A percentile compares a stretch with the other conserved stretches of the same genome.
These are phyloP conservation scores for Blastomussa wellsi DNA, from an alignment of 92 coral and sea anemone species.

Conservation along the genomic window DNA sequence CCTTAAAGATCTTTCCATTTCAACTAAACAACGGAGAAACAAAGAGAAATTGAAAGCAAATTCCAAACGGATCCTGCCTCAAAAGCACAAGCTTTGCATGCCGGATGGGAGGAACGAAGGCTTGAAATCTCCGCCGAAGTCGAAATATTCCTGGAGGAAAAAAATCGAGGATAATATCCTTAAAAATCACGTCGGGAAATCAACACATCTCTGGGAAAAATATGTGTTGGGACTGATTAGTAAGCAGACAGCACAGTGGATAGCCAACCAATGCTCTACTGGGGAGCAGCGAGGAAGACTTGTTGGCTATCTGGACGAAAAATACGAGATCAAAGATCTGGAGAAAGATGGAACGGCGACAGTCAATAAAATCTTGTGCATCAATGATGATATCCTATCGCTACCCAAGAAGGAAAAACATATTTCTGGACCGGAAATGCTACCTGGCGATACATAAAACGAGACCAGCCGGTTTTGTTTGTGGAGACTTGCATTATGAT, in stretches of 20 bases:
- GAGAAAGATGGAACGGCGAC: slow-evolving; percentile 57
- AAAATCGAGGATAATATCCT: slow-evolving; percentile 10
- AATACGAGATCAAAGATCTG: slow-evolving; percentile 48
- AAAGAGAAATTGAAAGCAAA: neutral
- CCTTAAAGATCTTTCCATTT: slow-evolving; percentile 20
- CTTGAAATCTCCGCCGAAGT: neutral
- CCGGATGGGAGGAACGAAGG: neutral
- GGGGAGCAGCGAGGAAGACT: slow-evolving; percentile 66
- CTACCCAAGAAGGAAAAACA: slow-evolving; percentile 26
- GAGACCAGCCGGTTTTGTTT: neutral
- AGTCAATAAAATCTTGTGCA: slow-evolving; percentile 65
- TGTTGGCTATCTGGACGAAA: slow-evolving; percentile 57
- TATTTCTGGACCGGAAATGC: neutral
- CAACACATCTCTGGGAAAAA: slow-evolving; percentile 72
- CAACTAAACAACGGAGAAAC: neutral
- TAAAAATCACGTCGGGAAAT: slow-evolving; percentile 13
- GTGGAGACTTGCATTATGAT: too few relatives aligned
- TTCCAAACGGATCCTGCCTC: slow-evolving; percentile 17
- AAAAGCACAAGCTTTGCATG: slow-evolving; percentile 29
- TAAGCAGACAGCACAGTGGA: slow-evolving; percentile 86
- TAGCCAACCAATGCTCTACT: slow-evolving; percentile 71
- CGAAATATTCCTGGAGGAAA: slow-evolving; percentile 18
- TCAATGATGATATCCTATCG: slow-evolving; percentile 73
- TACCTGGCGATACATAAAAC: neutral
- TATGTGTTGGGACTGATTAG: slow-evolving; percentile 72